Evolutionary conservation across 2,797 vertebrate species (phyloP).

Genomic region (Anas flavirostris): DNA sequence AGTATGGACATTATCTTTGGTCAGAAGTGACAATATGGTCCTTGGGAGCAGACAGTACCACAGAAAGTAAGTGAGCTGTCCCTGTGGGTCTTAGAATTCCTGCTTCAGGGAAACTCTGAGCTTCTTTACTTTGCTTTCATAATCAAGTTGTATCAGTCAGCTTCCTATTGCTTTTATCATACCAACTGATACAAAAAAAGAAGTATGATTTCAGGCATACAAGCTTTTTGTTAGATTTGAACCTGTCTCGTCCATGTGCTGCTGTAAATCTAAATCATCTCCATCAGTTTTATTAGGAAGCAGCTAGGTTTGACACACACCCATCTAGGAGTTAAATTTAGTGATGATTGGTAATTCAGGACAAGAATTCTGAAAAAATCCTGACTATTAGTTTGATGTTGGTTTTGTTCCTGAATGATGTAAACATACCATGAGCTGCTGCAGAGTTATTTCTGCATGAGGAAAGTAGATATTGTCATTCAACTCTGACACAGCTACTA

Average conservation of each 20-base stretch:
- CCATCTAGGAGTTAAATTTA: background rate
- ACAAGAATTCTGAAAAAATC: background rate
- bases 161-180: background rate
- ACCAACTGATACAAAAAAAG: background rate
- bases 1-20: background rate
- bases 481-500: background rate
- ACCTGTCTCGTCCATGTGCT: background rate
- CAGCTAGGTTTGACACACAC: background rate
- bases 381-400: background rate
- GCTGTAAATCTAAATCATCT: background rate
- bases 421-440: background rate
- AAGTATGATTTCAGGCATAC: background rate
- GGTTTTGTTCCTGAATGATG: background rate
- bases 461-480: conserved; percentile 3
- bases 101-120: background rate
- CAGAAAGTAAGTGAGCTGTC: background rate
- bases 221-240: background rate
- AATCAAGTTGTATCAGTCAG: background rate
- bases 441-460: background rate
- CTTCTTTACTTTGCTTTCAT: background rate
- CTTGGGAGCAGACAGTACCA: background rate
- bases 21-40: background rate
- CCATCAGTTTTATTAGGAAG: background rate
- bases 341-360: background rate
- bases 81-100: background rate